phyloP scores from a whole-genome alignment of 2,113 vertebrate genomes.

The Cranoglanis bouderius region DNA sequence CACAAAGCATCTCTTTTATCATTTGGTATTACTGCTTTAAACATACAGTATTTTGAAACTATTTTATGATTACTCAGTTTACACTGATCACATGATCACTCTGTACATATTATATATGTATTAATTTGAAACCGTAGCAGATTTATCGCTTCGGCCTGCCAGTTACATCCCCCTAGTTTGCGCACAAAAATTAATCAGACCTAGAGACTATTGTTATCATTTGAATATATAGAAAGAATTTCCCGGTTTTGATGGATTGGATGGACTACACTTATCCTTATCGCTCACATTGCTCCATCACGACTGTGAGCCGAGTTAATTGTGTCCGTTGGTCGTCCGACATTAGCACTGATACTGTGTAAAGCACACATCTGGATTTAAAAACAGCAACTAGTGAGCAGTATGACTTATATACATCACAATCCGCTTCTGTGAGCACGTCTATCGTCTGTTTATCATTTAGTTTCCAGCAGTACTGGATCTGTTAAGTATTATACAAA shows the following conservation, averaged over 20 bases:
- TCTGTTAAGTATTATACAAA: neutral
- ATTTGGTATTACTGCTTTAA: neutral
- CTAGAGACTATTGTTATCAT: neutral
- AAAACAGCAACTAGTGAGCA: neutral
- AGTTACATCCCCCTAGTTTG: neutral
- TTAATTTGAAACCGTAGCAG: neutral
- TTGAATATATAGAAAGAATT: neutral
- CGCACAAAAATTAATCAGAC: neutral
- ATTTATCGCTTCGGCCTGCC: neutral
- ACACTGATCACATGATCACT: neutral
- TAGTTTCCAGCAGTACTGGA: neutral
- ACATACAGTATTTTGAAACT: neutral
- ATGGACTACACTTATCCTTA: conserved; percentile 4
- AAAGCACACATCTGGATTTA: neutral
- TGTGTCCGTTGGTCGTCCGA: neutral
- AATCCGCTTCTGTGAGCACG: neutral
- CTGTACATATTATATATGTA: neutral
- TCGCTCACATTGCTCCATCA: neutral
- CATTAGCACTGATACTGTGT: neutral
- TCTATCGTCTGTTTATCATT: neutral
- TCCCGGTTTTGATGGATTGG: neutral
- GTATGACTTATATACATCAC: neutral
- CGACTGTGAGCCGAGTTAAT: neutral
- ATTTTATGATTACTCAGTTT: neutral
- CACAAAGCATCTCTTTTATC: neutral